Conservation (phyloP, 2,113 vertebrate genomes). For the Cyprinodon brontotheroides region DNA sequence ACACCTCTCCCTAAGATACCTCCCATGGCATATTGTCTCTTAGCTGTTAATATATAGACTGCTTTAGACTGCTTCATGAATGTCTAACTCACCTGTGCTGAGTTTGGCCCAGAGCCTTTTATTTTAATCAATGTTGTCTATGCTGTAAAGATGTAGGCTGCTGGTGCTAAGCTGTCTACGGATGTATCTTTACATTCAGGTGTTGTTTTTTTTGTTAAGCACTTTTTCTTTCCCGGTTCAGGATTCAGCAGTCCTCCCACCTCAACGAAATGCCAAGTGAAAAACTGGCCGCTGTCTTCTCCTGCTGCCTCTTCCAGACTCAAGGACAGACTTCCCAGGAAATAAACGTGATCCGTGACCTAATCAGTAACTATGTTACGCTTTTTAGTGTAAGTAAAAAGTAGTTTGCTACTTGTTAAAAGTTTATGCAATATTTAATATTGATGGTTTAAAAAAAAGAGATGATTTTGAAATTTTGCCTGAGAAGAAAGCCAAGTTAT, state of each 20-base stretch:
- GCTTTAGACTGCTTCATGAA: constrained; percentile 61
- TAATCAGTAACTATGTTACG: constrained; percentile 92
- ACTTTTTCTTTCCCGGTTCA: constrained; percentile 51
- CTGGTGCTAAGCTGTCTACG: not conserved
- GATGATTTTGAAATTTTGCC: not conserved
- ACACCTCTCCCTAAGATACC: constrained; percentile 27
- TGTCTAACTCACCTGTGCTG: constrained; percentile 58
- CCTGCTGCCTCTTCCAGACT: constrained; percentile 94
- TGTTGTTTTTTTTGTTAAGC: not conserved
- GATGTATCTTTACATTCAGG: not conserved
- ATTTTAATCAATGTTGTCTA: constrained; percentile 17
- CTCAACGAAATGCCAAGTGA: constrained; percentile 90
- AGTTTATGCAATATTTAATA: not conserved
- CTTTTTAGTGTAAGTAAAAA: constrained; percentile 88
- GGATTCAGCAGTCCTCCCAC: constrained; percentile 92
- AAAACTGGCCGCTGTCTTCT: constrained; percentile 88
- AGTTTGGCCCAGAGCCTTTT: constrained; percentile 37
- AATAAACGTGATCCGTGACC: constrained; percentile 87
- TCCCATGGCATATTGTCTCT: constrained; percentile 20
- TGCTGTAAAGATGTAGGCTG: constrained; percentile 1
- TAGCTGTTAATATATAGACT: constrained; percentile 42
- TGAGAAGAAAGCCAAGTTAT: not conserved
- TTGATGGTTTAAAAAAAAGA: not conserved
- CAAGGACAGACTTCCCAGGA: constrained; percentile 88
- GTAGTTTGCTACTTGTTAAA: no score